A percentile compares a stretch with the other conserved stretches of the same genome.
Evolutionary conservation across 2,797 vertebrate species (phyloP).

Genomic region (Hapalemur alaotrensis): DNA sequence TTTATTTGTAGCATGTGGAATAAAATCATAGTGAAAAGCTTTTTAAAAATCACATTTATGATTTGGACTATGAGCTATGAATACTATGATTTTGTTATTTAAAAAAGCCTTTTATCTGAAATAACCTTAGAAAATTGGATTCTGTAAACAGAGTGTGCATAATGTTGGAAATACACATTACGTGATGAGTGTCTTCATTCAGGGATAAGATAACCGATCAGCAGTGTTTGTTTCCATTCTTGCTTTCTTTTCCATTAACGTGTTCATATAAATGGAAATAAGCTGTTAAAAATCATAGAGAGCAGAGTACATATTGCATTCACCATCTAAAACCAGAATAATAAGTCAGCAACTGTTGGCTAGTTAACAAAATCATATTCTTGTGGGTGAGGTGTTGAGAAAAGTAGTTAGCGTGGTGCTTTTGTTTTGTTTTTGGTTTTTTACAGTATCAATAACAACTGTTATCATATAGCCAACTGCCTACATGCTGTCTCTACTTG

Average conservation of each 20-base stretch:
- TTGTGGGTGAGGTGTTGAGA: constrained; percentile 47
- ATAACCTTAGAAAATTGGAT: constrained; percentile 52
- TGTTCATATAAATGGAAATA: constrained; percentile 71
- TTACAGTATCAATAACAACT: constrained; percentile 41
- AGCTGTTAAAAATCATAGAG: constrained; percentile 53
- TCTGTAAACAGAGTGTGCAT: constrained; percentile 43
- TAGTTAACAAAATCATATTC: constrained; percentile 59
- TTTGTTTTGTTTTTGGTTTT: constrained; percentile 40
- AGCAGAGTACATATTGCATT: constrained; percentile 8
- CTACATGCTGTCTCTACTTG: neutral
- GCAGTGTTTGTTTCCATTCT: constrained; percentile 53
- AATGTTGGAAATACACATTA: constrained; percentile 22
- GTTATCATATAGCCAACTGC: neutral
- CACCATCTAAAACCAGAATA: constrained; percentile 39
- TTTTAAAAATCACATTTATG: constrained; percentile 40
- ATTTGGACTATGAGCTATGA: neutral
- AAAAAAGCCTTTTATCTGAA: constrained; percentile 62
- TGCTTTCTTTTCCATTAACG: constrained; percentile 47
- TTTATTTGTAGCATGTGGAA: neutral
- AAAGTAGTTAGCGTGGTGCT: constrained; percentile 42
- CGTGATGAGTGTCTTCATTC: constrained; percentile 59
- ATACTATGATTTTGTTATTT: constrained; percentile 54
- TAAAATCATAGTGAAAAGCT: neutral
- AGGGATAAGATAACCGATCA: constrained; percentile 39
- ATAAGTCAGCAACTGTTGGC: constrained; percentile 62